phyloP scores from a whole-genome alignment of 1,140 invertebrate species.

The Drosophila ercepeae region DNA sequence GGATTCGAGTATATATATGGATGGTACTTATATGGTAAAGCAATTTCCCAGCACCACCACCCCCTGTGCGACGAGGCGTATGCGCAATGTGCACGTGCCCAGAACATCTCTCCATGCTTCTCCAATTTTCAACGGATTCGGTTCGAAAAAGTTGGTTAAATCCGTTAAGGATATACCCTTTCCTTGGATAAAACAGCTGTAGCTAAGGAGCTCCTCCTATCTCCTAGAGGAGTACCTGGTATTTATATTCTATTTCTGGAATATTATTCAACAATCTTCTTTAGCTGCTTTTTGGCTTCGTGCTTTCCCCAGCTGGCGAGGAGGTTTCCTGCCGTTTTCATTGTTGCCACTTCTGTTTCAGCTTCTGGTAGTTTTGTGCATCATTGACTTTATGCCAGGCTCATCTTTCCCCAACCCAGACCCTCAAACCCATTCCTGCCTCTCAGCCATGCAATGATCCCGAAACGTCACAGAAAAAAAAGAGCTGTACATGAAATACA shows the following conservation, averaged over 20 bases:
- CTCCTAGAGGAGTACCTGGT: no score
- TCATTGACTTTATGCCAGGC: constrained; percentile 63
- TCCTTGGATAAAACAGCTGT: no score
- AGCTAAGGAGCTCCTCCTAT: no score
- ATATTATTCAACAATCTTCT: not conserved
- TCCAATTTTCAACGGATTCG: not conserved
- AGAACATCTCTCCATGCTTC: constrained; percentile 23
- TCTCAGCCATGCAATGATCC: constrained; percentile 55
- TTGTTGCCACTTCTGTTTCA: constrained; percentile 20
- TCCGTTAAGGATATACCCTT: constrained; percentile 14
- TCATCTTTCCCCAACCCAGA: constrained; percentile 29
- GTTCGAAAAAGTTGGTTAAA: constrained; percentile 2
- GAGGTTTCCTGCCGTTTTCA: constrained; percentile 13
- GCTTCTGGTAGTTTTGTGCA: constrained; percentile 55
- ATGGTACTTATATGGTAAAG: constrained; percentile 25
- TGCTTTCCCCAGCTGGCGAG: not conserved
- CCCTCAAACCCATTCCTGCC: constrained; percentile 1
- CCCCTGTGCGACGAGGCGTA: constrained; percentile 46
- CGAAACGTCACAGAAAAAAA: constrained; percentile 51
- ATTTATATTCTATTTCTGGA: not conserved
- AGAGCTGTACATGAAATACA: constrained; percentile 28
- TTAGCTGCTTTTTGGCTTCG: not conserved
- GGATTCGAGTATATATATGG: not conserved
- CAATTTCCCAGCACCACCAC: constrained; percentile 12
- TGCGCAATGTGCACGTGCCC: constrained; percentile 63